Evolutionary conservation across 2,888 invertebrate genomes (phyloP).

Genomic region (Bembecia ichneumoniformis): DNA sequence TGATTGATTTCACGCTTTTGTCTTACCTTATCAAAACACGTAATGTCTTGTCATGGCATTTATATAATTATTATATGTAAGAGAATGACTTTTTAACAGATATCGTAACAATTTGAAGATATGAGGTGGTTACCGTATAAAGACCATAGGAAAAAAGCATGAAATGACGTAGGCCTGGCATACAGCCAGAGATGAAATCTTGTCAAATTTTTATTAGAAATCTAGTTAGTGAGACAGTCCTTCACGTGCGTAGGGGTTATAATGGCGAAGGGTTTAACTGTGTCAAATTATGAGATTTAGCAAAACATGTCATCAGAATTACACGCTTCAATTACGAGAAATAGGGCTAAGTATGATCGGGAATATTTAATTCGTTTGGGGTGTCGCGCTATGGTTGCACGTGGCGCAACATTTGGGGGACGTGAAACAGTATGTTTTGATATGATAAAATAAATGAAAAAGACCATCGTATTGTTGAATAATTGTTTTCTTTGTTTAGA

Average conservation of each 20-base stretch:
- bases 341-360: slow-evolving; percentile 16
- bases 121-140: too few relatives aligned
- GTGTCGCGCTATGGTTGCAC: slow-evolving; percentile 27
- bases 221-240: too few relatives aligned
- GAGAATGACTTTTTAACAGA: too few relatives aligned
- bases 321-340: slow-evolving; percentile 58
- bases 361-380: slow-evolving; percentile 30
- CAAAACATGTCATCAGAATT: slow-evolving; percentile 64
- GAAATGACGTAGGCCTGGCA: too few relatives aligned
- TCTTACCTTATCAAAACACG: too few relatives aligned
- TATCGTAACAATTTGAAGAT: too few relatives aligned
- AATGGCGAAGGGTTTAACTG: slow-evolving; percentile 20
- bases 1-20: too few relatives aligned
- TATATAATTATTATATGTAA: too few relatives aligned
- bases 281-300: slow-evolving; percentile 64
- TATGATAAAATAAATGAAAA: slow-evolving; percentile 53
- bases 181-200: too few relatives aligned
- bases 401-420: slow-evolving; percentile 29
- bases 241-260: too few relatives aligned
- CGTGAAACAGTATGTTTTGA: slow-evolving; percentile 53
- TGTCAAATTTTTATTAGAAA: too few relatives aligned
- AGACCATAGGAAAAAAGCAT: background rate
- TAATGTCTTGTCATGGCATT: too few relatives aligned
- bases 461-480: slow-evolving; percentile 29
- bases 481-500: slow-evolving; percentile 35